phyloP scores from a whole-genome alignment of 2,113 vertebrate species.

The Corynorhinus townsendii region DNA sequence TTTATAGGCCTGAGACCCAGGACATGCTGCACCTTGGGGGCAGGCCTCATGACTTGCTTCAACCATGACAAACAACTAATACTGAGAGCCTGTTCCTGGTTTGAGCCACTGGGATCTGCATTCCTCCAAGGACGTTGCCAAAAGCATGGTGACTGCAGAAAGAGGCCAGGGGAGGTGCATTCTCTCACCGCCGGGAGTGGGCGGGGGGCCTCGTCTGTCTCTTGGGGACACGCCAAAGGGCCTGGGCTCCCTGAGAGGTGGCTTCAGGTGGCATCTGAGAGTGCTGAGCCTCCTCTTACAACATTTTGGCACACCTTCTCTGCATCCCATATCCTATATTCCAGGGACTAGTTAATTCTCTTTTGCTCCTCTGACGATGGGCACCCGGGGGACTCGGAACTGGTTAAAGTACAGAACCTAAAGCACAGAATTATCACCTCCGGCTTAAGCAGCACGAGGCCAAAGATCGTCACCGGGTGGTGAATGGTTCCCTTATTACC shows the following conservation, averaged over 20 bases:
- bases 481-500: background rate
- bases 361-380: fast-evolving
- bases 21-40: background rate
- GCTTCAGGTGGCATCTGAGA: background rate
- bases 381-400: background rate
- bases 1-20: background rate
- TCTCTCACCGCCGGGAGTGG: background rate
- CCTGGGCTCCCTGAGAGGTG: background rate
- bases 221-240: fast-evolving
- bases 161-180: fast-evolving
- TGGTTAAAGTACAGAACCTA: background rate
- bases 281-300: fast-evolving
- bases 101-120: background rate
- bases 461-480: background rate
- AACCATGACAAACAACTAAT: background rate
- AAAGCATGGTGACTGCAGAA: fast-evolving
- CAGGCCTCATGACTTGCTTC: background rate
- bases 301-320: background rate
- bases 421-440: background rate
- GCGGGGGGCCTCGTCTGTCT: fast-evolving
- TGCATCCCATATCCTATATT: background rate
- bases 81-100: background rate
- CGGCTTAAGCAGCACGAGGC: too few relatives aligned
- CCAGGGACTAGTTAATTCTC: background rate
- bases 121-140: background rate